phyloP scores from a whole-genome alignment of 2,888 invertebrate species.

The Sarcophaga variegata region DNA sequence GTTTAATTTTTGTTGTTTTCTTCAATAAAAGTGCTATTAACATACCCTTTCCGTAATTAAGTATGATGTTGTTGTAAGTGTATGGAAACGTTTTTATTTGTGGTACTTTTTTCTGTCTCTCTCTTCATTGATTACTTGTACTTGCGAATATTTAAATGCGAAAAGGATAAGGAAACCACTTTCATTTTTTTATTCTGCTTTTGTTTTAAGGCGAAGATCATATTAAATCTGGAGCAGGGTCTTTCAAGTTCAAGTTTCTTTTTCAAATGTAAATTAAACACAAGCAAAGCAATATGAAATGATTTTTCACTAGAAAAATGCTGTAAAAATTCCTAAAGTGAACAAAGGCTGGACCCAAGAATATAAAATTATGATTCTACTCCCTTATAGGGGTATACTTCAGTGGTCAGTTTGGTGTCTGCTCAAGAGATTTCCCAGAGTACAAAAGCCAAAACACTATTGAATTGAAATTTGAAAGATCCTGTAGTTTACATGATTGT shows the following conservation, averaged over 20 bases:
- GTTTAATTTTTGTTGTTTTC: not conserved
- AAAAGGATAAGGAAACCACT: slow-evolving; percentile 63
- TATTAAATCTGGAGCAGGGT: not conserved
- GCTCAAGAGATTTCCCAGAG: too few relatives aligned
- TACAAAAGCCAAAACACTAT: too few relatives aligned
- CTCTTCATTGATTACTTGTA: not conserved
- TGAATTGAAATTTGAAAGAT: too few relatives aligned
- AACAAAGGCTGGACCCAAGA: too few relatives aligned
- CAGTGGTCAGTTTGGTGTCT: too few relatives aligned
- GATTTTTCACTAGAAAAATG: too few relatives aligned
- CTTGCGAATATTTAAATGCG: not conserved
- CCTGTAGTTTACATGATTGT: not conserved
- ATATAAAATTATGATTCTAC: too few relatives aligned
- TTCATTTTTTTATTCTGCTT: slow-evolving; percentile 49
- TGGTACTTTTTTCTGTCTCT: not conserved
- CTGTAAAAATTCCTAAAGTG: too few relatives aligned
- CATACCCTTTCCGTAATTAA: slow-evolving; percentile 15
- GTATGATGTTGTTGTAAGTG: slow-evolving; percentile 30
- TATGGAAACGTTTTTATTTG: not conserved
- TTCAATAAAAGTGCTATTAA: slow-evolving; percentile 39
- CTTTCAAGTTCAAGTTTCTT: slow-evolving; percentile 26
- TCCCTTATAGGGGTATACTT: too few relatives aligned
- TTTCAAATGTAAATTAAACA: slow-evolving; percentile 9
- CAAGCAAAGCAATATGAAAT: not conserved
- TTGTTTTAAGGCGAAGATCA: not conserved